phyloP scores from a whole-genome alignment of 2,797 vertebrate species.

The Phrynocephalus guinanensis region DNA sequence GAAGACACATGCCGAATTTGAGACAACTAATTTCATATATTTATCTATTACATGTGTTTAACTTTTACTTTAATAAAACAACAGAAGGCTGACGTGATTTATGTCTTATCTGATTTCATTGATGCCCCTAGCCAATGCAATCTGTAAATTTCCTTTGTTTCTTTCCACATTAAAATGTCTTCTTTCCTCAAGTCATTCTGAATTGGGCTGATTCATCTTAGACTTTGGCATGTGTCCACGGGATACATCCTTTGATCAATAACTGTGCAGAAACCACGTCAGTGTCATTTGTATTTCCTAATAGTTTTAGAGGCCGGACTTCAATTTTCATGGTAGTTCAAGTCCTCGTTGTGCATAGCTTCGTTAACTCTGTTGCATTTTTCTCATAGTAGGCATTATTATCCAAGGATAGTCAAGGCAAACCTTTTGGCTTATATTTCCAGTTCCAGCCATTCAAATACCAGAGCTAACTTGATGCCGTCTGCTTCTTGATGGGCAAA shows the following conservation, averaged over 20 bases:
- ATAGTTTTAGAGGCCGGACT: conserved; percentile 44
- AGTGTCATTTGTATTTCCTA: conserved; percentile 56
- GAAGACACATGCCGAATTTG: too few species aligned
- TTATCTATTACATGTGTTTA: too few species aligned
- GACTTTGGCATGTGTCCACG: not conserved
- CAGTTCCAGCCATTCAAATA: conserved; percentile 64
- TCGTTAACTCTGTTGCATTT: conserved; percentile 48
- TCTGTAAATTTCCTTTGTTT: too few species aligned
- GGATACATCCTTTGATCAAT: conserved; percentile 29
- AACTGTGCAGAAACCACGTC: conserved; percentile 40
- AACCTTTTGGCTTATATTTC: conserved; percentile 62
- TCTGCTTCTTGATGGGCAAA: conserved; percentile 45
- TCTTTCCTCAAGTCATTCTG: too few species aligned
- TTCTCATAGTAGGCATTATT: conserved; percentile 42
- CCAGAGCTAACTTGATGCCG: conserved; percentile 43
- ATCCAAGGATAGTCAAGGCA: conserved; percentile 58
- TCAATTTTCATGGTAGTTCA: conserved; percentile 48
- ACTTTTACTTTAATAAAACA: too few species aligned
- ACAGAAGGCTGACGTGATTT: too few species aligned
- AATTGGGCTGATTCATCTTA: too few species aligned
- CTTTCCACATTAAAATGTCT: too few species aligned
- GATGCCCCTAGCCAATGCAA: too few species aligned
- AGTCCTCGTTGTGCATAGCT: conserved; percentile 60
- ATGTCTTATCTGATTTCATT: too few species aligned
- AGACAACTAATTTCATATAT: too few species aligned